A percentile compares a stretch with the other conserved stretches of the same genome.
Conservation (phyloP, 1,140 invertebrate genomes). For the Sarcophaga bullata region DNA sequence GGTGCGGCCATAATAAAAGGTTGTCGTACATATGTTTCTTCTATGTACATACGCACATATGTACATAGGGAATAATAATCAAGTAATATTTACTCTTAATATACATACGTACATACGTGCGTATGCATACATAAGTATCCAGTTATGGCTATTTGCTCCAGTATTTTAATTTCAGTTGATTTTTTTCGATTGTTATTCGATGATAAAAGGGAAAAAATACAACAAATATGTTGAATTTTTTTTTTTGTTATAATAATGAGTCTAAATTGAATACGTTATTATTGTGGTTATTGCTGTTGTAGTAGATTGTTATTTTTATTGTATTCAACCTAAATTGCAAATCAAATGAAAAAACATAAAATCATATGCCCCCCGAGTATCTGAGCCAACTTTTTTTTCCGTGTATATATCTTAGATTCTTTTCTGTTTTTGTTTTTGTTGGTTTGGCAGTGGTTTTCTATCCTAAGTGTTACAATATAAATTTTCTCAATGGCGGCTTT, state of each 20-base stretch:
- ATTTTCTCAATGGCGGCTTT: neutral
- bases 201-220: neutral
- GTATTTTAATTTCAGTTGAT: too few species aligned
- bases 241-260: neutral
- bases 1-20: conserved; percentile 29
- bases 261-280: conserved; percentile 10
- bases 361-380: too few species aligned
- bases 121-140: neutral
- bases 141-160: neutral
- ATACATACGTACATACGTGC: neutral
- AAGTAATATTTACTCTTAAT: neutral
- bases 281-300: neutral
- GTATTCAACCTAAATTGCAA: too few species aligned
- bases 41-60: neutral
- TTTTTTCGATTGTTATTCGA: neutral
- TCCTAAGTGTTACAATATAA: neutral
- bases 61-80: neutral
- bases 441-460: too few species aligned
- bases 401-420: neutral
- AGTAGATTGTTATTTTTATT: too few species aligned
- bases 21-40: neutral
- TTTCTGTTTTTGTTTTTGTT: neutral
- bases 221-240: neutral
- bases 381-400: neutral
- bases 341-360: too few species aligned